Evolutionary conservation across 1,140 invertebrate genomes (phyloP).

Genomic region (Chironomus tepperi): DNA sequence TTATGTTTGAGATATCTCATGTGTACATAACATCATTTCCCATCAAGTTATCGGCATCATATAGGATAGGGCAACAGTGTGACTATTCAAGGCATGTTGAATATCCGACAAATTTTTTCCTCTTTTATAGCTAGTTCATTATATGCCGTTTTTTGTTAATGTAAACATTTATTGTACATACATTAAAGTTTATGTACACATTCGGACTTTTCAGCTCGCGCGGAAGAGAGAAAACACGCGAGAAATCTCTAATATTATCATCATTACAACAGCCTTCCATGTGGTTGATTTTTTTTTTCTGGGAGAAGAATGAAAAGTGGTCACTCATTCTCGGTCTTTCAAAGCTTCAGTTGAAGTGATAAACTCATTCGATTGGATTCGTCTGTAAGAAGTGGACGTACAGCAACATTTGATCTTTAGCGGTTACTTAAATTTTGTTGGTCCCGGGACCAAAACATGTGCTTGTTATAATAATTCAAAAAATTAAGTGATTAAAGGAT

Average conservation of each 20-base stretch:
- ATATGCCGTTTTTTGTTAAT: slow-evolving; percentile 3
- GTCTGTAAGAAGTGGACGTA: slow-evolving; percentile 2
- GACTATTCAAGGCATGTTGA: too few species aligned
- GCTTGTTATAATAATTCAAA: background rate
- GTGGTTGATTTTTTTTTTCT: slow-evolving; percentile 32
- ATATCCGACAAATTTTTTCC: background rate
- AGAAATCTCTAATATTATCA: slow-evolving; percentile 10
- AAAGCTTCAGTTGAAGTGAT: background rate
- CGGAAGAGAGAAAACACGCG: slow-evolving; percentile 1
- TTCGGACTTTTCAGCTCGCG: background rate
- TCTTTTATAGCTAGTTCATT: background rate
- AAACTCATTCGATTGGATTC: slow-evolving; percentile 19
- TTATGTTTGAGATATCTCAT: background rate
- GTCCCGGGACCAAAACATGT: background rate
- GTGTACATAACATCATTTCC: background rate
- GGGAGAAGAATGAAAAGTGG: slow-evolving; percentile 36
- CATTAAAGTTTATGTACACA: slow-evolving; percentile 15
- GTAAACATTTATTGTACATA: slow-evolving; percentile 18
- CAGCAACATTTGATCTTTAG: background rate
- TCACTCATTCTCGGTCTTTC: background rate
- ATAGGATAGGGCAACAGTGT: too few species aligned
- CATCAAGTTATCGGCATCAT: background rate
- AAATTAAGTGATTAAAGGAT: background rate
- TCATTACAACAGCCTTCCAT: slow-evolving; percentile 30
- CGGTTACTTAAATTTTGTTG: background rate